Base-by-base conservation (phyloP, 1,140 invertebrate species). In the Pachyrhynchus sulphureomaculatus region DNA sequence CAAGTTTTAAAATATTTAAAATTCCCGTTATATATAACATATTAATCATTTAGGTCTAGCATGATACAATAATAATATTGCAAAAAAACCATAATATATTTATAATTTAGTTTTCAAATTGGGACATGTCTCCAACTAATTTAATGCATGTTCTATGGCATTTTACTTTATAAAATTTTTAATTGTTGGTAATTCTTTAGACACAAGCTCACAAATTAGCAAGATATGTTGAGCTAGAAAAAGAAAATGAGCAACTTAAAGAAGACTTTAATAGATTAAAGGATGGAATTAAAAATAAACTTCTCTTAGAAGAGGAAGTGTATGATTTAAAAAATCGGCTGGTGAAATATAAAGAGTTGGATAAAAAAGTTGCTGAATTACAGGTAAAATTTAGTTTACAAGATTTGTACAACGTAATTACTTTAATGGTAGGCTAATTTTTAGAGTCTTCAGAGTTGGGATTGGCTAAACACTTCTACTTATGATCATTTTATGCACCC, bases 231-330 rank as follows among this genome's bases (percentile, higher is more conserved):
- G 82, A 82, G 2, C 64, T 87, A 41, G 83, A 85, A 53, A 78
- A 81, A 36, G 84, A 86, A 68, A 76, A 84, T 29, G 70, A 72
- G 0, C 72, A 80, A 8, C 69, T 86, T 13, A 77, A 79, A 8
- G 74, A 77, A 10, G 80, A 81, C 18, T 82, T 83, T 52, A 74
- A 77, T 13, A 79, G 81, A 1, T 65, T 86, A 0, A 79, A 82
- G 6, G 79, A 82, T n/a, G 69, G 80, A 1, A 75, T 85, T 0
- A 80, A 81, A 2, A 84, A 86, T 66, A 87, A 86, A 56, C 57
- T 86, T 52, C 59, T 87, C 36, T 64, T 87, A 9, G 85, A 87
- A 67, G 85, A 86, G 60, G 81, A 86, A 71, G 84, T 86, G 3
- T 78, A 84, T 59, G 76, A 81, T 66, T 78, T 86, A 32, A 81